phyloP scores from a whole-genome alignment of 2,888 invertebrate genomes.

The Campoplex nolae region DNA sequence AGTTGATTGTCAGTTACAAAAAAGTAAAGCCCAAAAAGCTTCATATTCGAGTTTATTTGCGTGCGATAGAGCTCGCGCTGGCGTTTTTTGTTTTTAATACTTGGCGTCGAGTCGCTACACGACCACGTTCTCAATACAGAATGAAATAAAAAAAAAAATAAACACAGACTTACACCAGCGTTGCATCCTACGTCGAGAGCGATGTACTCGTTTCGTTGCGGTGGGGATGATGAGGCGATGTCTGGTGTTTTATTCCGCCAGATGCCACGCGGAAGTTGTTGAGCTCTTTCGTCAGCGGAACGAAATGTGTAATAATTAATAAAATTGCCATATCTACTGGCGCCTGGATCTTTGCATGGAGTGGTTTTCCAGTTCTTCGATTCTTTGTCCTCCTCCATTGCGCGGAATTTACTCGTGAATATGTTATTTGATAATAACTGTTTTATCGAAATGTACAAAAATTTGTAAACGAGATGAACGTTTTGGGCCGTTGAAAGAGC shows the following conservation, averaged over 20 bases:
- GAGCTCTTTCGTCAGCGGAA: constrained; percentile 88
- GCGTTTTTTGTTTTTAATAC: background rate
- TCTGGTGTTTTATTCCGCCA: constrained; percentile 77
- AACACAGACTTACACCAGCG: constrained; percentile 87
- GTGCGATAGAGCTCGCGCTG: too few relatives aligned
- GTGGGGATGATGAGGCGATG: constrained; percentile 45
- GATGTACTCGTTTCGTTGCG: constrained; percentile 82
- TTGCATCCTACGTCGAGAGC: constrained; percentile 93
- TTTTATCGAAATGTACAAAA: background rate
- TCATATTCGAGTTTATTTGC: too few relatives aligned
- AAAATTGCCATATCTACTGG: constrained; percentile 93
- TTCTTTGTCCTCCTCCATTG: background rate
- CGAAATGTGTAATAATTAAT: constrained; percentile 95
- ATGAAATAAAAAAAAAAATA: too few relatives aligned
- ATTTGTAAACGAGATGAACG: background rate
- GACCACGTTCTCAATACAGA: too few relatives aligned
- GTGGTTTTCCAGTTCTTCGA: background rate
- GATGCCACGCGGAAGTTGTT: constrained; percentile 87
- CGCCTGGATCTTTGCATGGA: constrained; percentile 88
- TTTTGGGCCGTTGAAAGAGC: background rate
- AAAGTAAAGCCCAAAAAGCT: too few relatives aligned
- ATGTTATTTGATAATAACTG: background rate
- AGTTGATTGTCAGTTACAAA: too few relatives aligned
- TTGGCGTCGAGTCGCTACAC: too few relatives aligned
- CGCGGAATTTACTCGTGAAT: background rate